Conservation (phyloP, 1,140 invertebrate species). For the Oryctes rhinoceros region DNA sequence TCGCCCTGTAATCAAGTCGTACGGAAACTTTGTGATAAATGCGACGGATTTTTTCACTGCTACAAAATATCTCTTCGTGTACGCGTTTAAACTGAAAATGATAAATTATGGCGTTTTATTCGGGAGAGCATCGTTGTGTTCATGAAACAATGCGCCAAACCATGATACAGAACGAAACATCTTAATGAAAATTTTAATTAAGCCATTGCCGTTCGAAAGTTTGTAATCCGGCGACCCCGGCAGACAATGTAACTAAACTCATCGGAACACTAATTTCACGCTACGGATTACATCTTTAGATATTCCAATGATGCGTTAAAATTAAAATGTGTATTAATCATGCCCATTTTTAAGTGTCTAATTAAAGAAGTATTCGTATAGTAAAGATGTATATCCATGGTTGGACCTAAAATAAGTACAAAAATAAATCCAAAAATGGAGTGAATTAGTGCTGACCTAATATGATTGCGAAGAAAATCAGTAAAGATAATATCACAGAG, state of each 20-base stretch:
- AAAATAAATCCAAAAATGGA: too few species aligned
- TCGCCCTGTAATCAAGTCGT: background rate
- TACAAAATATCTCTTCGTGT: too few species aligned
- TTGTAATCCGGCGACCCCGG: background rate
- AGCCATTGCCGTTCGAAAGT: constrained; percentile 14
- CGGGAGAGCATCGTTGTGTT: background rate
- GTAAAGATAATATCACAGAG: too few species aligned
- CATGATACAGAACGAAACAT: background rate
- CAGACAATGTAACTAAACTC: background rate
- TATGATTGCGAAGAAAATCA: too few species aligned
- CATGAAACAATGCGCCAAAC: constrained; percentile 1
- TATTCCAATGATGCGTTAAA: background rate
- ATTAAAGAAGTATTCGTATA: constrained; percentile 1
- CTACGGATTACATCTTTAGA: background rate
- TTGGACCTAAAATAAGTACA: too few species aligned
- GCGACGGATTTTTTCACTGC: background rate
- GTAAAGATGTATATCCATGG: too few species aligned
- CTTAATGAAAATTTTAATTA: constrained; percentile 20
- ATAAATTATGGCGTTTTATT: constrained; percentile 16
- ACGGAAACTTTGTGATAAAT: background rate
- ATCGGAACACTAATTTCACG: background rate
- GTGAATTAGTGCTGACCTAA: too few species aligned
- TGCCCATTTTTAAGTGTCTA: background rate
- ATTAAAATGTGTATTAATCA: background rate
- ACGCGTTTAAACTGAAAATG: background rate